Evolutionary conservation across 2,113 vertebrate species (phyloP).

Genomic region (Pimephales promelas): DNA sequence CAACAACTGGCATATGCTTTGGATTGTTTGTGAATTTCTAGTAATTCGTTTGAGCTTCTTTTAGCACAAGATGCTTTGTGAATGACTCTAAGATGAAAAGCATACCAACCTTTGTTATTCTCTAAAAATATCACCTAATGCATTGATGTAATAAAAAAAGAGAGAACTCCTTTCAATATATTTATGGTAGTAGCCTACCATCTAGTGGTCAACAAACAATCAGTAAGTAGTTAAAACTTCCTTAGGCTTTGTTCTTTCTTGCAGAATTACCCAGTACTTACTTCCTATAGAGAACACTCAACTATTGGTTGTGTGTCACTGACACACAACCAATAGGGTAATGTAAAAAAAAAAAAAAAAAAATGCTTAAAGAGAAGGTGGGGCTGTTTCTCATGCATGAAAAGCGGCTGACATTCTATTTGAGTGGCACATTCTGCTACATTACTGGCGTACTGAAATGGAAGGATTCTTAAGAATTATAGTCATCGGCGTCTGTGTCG

Average conservation of each 20-base stretch:
- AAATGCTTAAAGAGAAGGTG: too few species aligned
- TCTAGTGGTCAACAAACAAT: not conserved
- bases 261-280: not conserved
- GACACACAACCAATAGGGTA: not conserved
- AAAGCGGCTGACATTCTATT: not conserved
- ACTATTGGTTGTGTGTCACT: not conserved
- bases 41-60: too few species aligned
- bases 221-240: not conserved
- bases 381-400: not conserved
- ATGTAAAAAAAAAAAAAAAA: not conserved
- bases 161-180: too few species aligned
- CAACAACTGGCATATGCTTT: too few species aligned
- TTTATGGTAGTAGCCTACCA: not conserved
- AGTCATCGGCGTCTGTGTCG: not conserved
- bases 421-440: not conserved
- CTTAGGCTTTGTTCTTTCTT: not conserved
- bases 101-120: too few species aligned
- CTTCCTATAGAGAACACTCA: not conserved
- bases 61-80: too few species aligned
- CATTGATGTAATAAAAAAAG: too few species aligned
- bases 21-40: too few species aligned
- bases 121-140: too few species aligned
- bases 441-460: not conserved
- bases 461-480: not conserved
- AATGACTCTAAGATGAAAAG: too few species aligned